Evolutionary conservation across 2,113 vertebrate genomes (phyloP), one percentile per base, ranked within the genome.

Genomic region (Tympanuchus pallidicinctus): DNA sequence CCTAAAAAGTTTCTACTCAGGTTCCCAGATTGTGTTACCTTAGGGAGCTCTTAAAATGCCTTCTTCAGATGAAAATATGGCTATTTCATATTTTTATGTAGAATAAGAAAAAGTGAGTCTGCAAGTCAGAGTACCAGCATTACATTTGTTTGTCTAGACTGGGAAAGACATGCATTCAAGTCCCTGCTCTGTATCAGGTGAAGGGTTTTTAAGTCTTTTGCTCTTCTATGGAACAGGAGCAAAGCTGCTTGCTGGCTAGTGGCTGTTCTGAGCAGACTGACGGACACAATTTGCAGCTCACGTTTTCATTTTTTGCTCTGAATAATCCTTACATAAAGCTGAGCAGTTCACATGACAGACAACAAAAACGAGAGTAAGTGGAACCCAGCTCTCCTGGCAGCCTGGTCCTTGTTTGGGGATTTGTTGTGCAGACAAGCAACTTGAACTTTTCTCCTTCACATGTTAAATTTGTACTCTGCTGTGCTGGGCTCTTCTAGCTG

Each of bases 301-400:
- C 2, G 30, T 90, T 74, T 88, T 88, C 71, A 64, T 48, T 74
- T 90, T 90, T 86, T 60, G 63, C 34, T 91, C 64, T 86, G 54
- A 6, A 75, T 95, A 86, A 71, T 81, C 56, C 50, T 91, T 83
- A 82, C 64, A 64, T 64, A 90, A 89, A 96, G 57, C 79, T 92
- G 90, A 95, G 73, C 42, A 77, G 36, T 17, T 90, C 84, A 81
- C 70, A 73, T 48, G 38, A 36, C 72, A 83, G 56, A 77, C 66
- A 82, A 79, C 73, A 64, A 83, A 81, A 57, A 60, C 20, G 66
- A 71, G 50, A 66, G 36, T 45, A 25, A 83, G 42, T 0, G 0
- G 93, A 83, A 21, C n/a, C 57, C 80, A 69, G 47, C 19, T 36
- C 40, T 86, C 57, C 76, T 93, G 70, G 65, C 60, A 86, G 73